Base-by-base conservation (phyloP, 2,797 vertebrate genomes). In the Nyctibius grandis region DNA sequence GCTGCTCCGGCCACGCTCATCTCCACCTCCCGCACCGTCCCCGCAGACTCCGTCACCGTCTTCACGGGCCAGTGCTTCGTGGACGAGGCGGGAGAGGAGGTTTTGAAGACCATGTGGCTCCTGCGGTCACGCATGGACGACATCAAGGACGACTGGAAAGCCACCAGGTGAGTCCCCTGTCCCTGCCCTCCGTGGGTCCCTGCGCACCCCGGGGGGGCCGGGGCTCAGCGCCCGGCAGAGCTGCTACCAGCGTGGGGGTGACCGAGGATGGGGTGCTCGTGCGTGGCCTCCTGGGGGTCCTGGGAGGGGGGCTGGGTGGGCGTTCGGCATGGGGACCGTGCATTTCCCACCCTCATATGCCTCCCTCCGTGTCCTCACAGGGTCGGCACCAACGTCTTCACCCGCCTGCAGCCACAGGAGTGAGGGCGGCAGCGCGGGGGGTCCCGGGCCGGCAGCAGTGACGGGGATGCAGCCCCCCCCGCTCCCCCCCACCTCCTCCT, bases 361-460 rank as follows among this genome's bases (percentile, higher is more conserved):
- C 34, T 47, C 12, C 29, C 13, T 38, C 34, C 34, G 9, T 53
- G 42, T 80, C 44, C 26, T 57, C 0, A 0, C 65, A 86, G 94
- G 33, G 76, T 92, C 0, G 86, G 88, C 33, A 26, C 0, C 48
- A 90, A 92, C 0, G 0, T 5, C 15, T 96, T 96, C 96, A 53
- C 4, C 3, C 92, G 80, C 13, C 25, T 63, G 60, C 0, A 0
- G 0, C 10, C 0, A 1, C 8, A 2, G 12, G 42, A 76, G 18
- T 77, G 63, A 92, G 7, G 2, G 15, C 5, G 5, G 8, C 26
- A 50, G 13, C 0, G 0, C 0, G 2, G 9, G 1, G 3, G 1
- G 2, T 33, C 15, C 75, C 0, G 0, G 6, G 20, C 21, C 0
- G 0, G 15, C 1, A 0, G 4, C 72, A 20, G 7, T 0, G 1